Evolutionary conservation across 2,888 invertebrate genomes (phyloP).

Genomic region (Galerucella nymphaeae): DNA sequence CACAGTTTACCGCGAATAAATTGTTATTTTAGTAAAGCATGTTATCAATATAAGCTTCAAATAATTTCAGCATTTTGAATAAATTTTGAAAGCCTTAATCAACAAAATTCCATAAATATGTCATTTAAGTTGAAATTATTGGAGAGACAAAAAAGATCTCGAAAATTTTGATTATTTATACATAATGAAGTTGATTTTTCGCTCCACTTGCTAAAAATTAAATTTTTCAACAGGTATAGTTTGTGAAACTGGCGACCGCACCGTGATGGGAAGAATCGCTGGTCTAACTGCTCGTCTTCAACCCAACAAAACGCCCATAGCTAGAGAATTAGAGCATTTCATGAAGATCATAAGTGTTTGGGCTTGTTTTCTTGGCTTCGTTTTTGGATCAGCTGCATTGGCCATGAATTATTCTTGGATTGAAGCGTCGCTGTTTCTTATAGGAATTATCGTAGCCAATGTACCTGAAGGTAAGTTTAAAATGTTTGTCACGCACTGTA

Average conservation of each 20-base stretch:
- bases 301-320: constrained; percentile 77
- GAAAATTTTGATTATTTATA: too few species aligned
- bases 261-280: constrained; percentile 75
- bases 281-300: constrained; percentile 71
- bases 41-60: too few species aligned
- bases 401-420: constrained; percentile 76
- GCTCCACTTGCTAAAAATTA: not conserved
- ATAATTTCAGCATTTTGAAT: too few species aligned
- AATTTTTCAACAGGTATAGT: constrained; percentile 60
- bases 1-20: too few species aligned
- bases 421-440: constrained; percentile 77
- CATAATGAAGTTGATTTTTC: too few species aligned
- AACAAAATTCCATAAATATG: too few species aligned
- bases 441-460: constrained; percentile 74
- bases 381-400: constrained; percentile 68
- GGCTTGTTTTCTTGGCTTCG: constrained; percentile 70
- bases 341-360: constrained; percentile 76
- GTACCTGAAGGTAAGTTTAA: constrained; percentile 75
- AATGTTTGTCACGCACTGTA: not conserved
- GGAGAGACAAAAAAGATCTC: too few species aligned
- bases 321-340: constrained; percentile 77
- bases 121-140: too few species aligned
- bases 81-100: too few species aligned
- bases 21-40: too few species aligned
- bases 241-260: constrained; percentile 68